These are phyloP conservation scores for Synergus umbraculus DNA, from an alignment of 2,888 invertebrate species.

Conservation along the genomic window DNA sequence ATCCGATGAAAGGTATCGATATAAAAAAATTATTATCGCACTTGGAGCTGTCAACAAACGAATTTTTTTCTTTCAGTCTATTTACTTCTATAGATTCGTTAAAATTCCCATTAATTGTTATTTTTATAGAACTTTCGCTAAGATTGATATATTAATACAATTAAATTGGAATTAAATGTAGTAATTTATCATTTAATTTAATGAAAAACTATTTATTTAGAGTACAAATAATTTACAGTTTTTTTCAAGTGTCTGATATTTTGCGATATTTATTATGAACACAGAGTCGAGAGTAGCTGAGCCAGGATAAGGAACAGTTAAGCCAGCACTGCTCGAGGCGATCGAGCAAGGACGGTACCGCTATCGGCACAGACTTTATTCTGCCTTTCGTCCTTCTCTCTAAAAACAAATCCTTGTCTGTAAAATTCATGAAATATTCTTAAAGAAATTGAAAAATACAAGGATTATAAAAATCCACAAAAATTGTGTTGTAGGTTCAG, in stretches of 20 bases:
- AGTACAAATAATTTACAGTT: not conserved
- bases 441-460: not conserved
- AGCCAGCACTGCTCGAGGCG: conserved; percentile 64
- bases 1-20: conserved; percentile 1
- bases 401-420: conserved; percentile 51
- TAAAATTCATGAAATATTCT: conserved; percentile 38
- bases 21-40: conserved; percentile 7
- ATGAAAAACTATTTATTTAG: not conserved
- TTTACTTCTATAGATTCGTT: not conserved
- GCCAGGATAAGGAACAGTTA: conserved; percentile 66
- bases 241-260: not conserved
- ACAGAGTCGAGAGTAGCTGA: conserved; percentile 60
- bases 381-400: conserved; percentile 53
- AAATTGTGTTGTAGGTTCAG: too few species aligned
- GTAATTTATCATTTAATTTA: not conserved
- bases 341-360: conserved; percentile 71
- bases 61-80: not conserved
- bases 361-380: conserved; percentile 63
- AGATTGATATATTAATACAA: too few species aligned
- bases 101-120: not conserved
- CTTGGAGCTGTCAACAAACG: not conserved
- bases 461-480: not conserved
- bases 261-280: conserved; percentile 46
- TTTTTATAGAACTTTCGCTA: not conserved
- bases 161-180: too few species aligned